These are phyloP conservation scores for human (Homo sapiens) DNA, from an alignment of 2,113 vertebrate genomes.

Conservation along the genomic window GRCh38 chr3:66511501-66512000, in stretches of 20 bases:
- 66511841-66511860: neutral
- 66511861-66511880: neutral
- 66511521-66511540: neutral
- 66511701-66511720: neutral
- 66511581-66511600: neutral
- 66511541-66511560: neutral
- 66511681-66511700: neutral
- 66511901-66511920: neutral
- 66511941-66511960: neutral
- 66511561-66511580: neutral
- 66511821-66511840: neutral
- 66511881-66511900: neutral
- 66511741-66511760: neutral
- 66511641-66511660: neutral
- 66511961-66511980: neutral
- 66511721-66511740: neutral
- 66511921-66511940: neutral
- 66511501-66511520: neutral
- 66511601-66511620: neutral
- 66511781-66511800: neutral
- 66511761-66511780: neutral
- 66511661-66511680: neutral
- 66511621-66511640: neutral
- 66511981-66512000: neutral
- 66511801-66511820: neutral